phyloP scores from a whole-genome alignment of 2,888 invertebrate species.

The Phalangium opilio region DNA sequence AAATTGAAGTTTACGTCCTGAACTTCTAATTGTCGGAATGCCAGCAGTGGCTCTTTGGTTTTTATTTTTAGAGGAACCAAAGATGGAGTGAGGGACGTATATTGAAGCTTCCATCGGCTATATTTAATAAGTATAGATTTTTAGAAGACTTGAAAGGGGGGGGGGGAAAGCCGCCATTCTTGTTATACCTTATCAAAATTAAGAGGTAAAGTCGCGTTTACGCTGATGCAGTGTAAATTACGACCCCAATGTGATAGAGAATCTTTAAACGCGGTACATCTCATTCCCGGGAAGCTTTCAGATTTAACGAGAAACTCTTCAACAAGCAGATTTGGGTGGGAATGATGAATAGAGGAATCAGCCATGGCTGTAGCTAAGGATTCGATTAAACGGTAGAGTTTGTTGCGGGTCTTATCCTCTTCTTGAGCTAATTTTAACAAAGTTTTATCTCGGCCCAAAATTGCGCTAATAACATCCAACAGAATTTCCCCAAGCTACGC shows the following conservation, averaged over 20 bases:
- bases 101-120: too few relatives aligned
- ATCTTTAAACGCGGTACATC: constrained; percentile 45
- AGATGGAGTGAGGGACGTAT: too few relatives aligned
- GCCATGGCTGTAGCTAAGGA: constrained; percentile 21
- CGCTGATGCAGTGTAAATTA: constrained; percentile 10
- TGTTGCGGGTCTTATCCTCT: constrained; percentile 43
- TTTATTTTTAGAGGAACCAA: constrained; percentile 26
- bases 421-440: constrained; percentile 51
- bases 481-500: constrained; percentile 35
- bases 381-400: constrained; percentile 52
- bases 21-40: constrained; percentile 27
- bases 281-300: constrained; percentile 56
- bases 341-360: constrained; percentile 10
- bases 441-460: constrained; percentile 48
- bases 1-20: constrained; percentile 44
- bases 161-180: too few relatives aligned
- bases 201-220: neutral
- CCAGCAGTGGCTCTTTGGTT: constrained; percentile 41
- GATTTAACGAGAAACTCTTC: constrained; percentile 54
- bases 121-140: too few relatives aligned
- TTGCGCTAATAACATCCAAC: constrained; percentile 56
- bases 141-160: too few relatives aligned
- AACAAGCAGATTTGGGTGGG: constrained; percentile 44
- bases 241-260: constrained; percentile 10
- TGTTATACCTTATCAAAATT: too few relatives aligned